A percentile compares a stretch with the other conserved stretches of the same genome.
These are phyloP conservation scores for Lepidurus couesii DNA, from an alignment of 1,140 invertebrate genomes.

Conservation along the genomic window DNA sequence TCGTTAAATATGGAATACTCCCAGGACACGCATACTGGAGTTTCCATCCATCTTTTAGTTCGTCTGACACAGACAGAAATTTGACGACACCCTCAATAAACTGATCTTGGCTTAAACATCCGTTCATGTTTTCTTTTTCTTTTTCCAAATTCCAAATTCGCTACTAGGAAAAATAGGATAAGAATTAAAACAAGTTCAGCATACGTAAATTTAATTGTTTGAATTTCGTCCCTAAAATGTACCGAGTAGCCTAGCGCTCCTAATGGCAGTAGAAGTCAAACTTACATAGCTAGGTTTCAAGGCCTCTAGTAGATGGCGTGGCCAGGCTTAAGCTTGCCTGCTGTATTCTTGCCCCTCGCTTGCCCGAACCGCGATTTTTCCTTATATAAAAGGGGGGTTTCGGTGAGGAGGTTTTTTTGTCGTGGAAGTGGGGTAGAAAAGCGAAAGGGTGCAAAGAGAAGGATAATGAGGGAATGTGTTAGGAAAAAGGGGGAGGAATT, in stretches of 20 bases:
- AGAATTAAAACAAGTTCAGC: neutral
- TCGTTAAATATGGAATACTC: neutral
- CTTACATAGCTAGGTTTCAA: too few species aligned
- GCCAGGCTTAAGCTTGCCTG: too few species aligned
- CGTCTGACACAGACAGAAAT: neutral
- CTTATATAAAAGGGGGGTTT: neutral
- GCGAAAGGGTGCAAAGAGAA: neutral
- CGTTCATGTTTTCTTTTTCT: neutral
- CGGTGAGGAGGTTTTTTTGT: too few species aligned
- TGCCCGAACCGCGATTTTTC: too few species aligned
- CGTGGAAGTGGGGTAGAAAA: neutral
- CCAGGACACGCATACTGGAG: neutral
- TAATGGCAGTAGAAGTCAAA: too few species aligned
- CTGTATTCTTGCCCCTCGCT: too few species aligned
- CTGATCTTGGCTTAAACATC: neutral
- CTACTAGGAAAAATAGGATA: neutral
- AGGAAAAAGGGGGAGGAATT: neutral
- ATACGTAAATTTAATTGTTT: too few species aligned
- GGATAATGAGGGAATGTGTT: neutral
- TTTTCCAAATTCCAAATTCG: neutral
- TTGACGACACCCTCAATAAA: neutral
- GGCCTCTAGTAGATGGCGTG: too few species aligned
- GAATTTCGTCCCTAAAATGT: too few species aligned
- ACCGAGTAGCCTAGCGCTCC: too few species aligned
- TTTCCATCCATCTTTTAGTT: conserved; percentile 1